Evolutionary conservation across 2,113 vertebrate species (phyloP), one percentile per base, ranked within the genome.

Genomic region (Hydropotes inermis): DNA sequence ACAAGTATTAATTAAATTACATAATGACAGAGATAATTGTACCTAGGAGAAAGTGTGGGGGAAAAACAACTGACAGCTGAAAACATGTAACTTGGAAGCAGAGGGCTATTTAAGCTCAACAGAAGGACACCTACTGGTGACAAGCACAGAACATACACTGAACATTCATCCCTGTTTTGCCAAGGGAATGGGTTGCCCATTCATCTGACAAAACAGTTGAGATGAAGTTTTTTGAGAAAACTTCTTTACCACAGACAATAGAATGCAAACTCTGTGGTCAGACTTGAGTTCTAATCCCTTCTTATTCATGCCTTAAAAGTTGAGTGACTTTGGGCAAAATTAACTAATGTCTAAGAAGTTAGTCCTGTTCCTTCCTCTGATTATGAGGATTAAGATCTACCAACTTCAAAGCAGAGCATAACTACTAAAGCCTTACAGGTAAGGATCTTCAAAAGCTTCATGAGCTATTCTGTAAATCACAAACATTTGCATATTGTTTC

Each of bases 1-100:
- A 95, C 3, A 47, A 60, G 36, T 83, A 87, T 61, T 93, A 74
- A 96, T 93, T 89, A 52, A 87, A 74, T 89, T 95, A 45, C n/a
- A 61, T 67, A 86, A 92, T 74, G 47, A 87, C 43, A 87, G 10
- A 86, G 81, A 78, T 85, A 58, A 94, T 89, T 89, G 87, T 70
- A 98, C 23, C 45, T 96, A 60, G 36, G 19, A 84, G 87, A 81
- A 92, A 95, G 67, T 19, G 54, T 43, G 7, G 45, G 15, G 28
- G 91, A 87, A 82, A 85, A 28, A 76, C 17, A 87, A 67, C 15
- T 30, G 54, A 60, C 12, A 81, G 14, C 70, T 79, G 83, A 60
- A 92, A 94, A 61, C 45, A 79, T 54, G 36, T 74, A 83, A 86
- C 33, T 78, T 58, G 45, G 45, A 83, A 92, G 10, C 76, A 64